These are phyloP conservation scores for Lepus europaeus DNA, from an alignment of 2,113 vertebrate species.

Conservation along the genomic window DNA sequence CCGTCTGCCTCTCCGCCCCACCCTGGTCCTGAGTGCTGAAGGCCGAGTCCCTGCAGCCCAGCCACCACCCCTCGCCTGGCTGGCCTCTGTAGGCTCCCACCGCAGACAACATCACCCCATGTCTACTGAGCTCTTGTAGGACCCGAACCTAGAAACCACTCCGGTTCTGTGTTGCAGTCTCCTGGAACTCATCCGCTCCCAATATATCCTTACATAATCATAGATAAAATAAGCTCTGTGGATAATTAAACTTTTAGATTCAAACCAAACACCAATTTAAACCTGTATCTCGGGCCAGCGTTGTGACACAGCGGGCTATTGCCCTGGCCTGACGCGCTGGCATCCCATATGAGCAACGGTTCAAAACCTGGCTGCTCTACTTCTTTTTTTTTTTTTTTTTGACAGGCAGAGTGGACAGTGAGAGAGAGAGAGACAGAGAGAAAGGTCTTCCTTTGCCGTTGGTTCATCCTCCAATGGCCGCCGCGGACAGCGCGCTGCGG, in stretches of 20 bases:
- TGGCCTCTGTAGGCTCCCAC: not conserved
- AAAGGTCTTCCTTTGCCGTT: no score
- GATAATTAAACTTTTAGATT: not conserved
- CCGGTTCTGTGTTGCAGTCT: not conserved
- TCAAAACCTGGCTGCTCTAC: no score
- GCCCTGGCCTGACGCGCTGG: no score
- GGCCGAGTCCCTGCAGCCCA: not conserved
- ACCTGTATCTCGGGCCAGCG: not conserved
- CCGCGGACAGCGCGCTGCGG: no score
- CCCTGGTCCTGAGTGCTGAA: not conserved
- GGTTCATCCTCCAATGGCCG: no score
- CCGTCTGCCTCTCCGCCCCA: not conserved
- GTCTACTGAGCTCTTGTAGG: conserved; percentile 35
- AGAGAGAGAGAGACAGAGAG: no score
- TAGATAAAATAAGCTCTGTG: conserved; percentile 3
- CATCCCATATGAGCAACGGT: no score
- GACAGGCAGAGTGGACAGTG: no score
- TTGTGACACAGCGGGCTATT: no score
- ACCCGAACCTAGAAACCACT: conserved; percentile 62
- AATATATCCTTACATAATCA: conserved; percentile 37
- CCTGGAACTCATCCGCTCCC: not conserved
- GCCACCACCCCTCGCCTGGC: not conserved
- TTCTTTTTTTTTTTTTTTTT: no score
- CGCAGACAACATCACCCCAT: not conserved
- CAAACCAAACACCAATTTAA: conserved; percentile 9